Conservation (phyloP, 2,797 vertebrate genomes). For the Sternarchorhynchus goeldii region DNA sequence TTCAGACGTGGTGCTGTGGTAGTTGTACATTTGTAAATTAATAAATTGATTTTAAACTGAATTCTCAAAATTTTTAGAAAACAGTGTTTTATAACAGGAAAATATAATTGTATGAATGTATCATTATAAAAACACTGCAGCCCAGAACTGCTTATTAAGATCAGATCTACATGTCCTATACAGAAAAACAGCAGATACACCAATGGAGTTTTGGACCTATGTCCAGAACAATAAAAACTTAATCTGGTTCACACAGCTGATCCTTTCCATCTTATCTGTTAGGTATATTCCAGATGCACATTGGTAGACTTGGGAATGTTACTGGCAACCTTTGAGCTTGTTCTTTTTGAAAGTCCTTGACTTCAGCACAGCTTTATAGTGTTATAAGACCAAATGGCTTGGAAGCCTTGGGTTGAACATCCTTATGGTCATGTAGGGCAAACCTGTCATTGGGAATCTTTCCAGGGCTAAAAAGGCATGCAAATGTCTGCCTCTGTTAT, state of each 20-base stretch:
- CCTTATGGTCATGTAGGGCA: constrained; percentile 12
- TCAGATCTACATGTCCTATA: no score
- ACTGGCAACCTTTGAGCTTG: constrained; percentile 6
- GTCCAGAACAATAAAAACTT: constrained; percentile 29
- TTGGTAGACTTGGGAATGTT: neutral
- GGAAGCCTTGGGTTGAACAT: constrained; percentile 17
- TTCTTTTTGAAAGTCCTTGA: constrained; percentile 32
- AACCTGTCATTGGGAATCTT: constrained; percentile 7
- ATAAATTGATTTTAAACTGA: no score
- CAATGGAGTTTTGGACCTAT: constrained; percentile 29
- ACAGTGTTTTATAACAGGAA: no score
- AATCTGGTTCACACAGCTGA: neutral
- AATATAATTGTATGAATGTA: no score
- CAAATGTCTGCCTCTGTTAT: neutral
- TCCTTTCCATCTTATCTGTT: constrained; percentile 10
- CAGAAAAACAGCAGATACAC: no score
- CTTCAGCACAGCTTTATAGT: constrained; percentile 17
- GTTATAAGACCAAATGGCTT: constrained; percentile 22
- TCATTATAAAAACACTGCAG: no score
- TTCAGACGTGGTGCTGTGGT: no score
- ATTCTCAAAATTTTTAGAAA: no score
- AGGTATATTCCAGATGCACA: constrained; percentile 20
- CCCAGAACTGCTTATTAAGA: no score
- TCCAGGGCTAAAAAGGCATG: constrained; percentile 20
- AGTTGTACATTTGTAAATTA: no score